These are phyloP conservation scores for Zaprionus capensis DNA, from an alignment of 1,140 invertebrate genomes.

Conservation along the genomic window DNA sequence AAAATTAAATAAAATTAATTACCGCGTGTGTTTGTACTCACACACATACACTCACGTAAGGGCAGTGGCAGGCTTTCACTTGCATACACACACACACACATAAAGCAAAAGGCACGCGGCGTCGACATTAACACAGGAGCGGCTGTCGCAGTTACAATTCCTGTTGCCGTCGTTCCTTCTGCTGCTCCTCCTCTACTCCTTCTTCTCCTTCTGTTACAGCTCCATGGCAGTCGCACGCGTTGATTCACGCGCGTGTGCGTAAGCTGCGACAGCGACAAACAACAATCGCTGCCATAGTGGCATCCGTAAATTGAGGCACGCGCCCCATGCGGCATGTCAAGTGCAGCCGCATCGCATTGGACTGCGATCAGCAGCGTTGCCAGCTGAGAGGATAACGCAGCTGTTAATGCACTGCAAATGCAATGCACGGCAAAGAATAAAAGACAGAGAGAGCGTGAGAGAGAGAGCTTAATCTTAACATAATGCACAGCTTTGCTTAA, in stretches of 20 bases:
- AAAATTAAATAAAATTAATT: slow-evolving; percentile 83
- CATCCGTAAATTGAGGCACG: slow-evolving; percentile 29
- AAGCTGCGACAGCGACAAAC: slow-evolving; percentile 34
- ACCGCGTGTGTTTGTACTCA: slow-evolving; percentile 68
- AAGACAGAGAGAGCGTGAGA: not conserved
- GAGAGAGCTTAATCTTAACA: not conserved
- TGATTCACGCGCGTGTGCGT: slow-evolving; percentile 73
- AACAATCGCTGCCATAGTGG: slow-evolving; percentile 39
- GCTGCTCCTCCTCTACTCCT: not conserved
- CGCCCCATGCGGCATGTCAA: not conserved
- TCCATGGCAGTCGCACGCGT: slow-evolving; percentile 39
- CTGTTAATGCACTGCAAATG: slow-evolving; percentile 2
- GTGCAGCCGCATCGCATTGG: not conserved
- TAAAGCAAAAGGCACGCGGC: slow-evolving; percentile 11
- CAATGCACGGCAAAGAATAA: not conserved
- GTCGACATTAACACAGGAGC: slow-evolving; percentile 27
- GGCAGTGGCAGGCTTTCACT: not conserved
- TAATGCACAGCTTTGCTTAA: not conserved
- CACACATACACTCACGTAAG: slow-evolving; percentile 19
- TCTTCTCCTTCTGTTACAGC: slow-evolving; percentile 2
- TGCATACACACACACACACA: slow-evolving; percentile 4
- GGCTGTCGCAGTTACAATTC: not conserved
- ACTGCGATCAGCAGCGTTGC: not conserved
- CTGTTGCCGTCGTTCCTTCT: not conserved
- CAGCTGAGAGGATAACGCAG: slow-evolving; percentile 1